Evolutionary conservation across 2,888 invertebrate genomes (phyloP).

Genomic region (Muschampia plurimacula): DNA sequence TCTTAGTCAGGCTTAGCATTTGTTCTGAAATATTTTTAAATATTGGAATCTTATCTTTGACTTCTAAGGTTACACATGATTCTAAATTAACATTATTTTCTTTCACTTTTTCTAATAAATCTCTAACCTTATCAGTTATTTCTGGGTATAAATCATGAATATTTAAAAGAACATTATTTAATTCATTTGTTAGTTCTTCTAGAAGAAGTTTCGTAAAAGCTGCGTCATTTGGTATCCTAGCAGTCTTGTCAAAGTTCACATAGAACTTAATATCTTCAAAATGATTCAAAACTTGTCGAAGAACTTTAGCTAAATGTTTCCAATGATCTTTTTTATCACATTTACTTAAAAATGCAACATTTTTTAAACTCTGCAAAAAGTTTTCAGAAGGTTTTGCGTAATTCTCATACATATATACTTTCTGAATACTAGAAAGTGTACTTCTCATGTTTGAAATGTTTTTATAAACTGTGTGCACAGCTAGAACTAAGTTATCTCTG

Average conservation of each 20-base stretch:
- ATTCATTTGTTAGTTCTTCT: constrained; percentile 60
- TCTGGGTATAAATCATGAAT: constrained; percentile 47
- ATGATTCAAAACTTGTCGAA: constrained; percentile 73
- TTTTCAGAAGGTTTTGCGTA: constrained; percentile 74
- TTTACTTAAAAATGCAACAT: constrained; percentile 53
- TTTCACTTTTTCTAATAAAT: constrained; percentile 53
- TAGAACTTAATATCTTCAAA: constrained; percentile 82
- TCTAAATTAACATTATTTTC: constrained; percentile 57
- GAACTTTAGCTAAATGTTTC: constrained; percentile 63
- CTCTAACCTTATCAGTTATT: constrained; percentile 45
- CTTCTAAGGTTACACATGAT: constrained; percentile 63
- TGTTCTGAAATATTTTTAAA: constrained; percentile 62
- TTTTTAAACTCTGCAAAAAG: constrained; percentile 67
- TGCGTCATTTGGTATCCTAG: constrained; percentile 74
- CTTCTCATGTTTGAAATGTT: constrained; percentile 84
- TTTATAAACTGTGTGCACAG: constrained; percentile 80
- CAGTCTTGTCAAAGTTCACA: constrained; percentile 79
- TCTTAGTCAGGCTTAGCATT: constrained; percentile 45
- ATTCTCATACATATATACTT: constrained; percentile 74
- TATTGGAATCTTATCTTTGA: constrained; percentile 76
- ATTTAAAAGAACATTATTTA: constrained; percentile 52
- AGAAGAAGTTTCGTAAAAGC: constrained; percentile 74
- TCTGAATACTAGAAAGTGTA: constrained; percentile 77
- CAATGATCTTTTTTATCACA: constrained; percentile 52
- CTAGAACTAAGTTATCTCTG: constrained; percentile 68